phyloP scores from a whole-genome alignment of 2,113 vertebrate genomes.

The Chelonoidis abingdonii region DNA sequence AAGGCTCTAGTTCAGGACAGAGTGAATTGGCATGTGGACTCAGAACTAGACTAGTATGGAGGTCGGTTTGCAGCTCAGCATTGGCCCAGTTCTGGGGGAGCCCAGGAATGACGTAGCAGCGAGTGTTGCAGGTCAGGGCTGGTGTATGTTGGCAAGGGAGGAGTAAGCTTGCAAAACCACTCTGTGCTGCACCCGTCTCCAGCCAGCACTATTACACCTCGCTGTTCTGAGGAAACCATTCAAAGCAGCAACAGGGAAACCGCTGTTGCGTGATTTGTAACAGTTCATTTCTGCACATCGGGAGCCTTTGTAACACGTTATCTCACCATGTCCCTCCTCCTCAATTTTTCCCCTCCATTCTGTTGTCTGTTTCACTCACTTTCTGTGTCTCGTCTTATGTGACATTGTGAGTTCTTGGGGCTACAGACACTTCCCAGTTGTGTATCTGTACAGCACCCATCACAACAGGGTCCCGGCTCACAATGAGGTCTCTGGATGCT shows the following conservation, averaged over 20 bases:
- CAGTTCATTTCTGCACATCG: neutral
- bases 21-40: neutral
- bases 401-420: neutral
- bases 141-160: accelerated
- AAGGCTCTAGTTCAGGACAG: neutral
- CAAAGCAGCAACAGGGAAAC: neutral
- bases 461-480: neutral
- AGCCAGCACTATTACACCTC: neutral
- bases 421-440: neutral
- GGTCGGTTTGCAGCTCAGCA: neutral
- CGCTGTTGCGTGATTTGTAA: neutral
- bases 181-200: neutral
- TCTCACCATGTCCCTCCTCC: neutral
- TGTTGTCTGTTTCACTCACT: neutral
- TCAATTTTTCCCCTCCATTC: neutral
- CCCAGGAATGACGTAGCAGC: neutral
- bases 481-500: neutral
- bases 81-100: neutral
- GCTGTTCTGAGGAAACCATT: neutral
- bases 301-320: neutral
- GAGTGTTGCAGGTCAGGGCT: neutral
- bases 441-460: neutral
- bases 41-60: neutral
- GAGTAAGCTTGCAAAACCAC: neutral
- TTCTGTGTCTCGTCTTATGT: neutral